These are phyloP conservation scores for Sebastolobus alascanus DNA, from an alignment of 2,797 vertebrate species.

Conservation along the genomic window DNA sequence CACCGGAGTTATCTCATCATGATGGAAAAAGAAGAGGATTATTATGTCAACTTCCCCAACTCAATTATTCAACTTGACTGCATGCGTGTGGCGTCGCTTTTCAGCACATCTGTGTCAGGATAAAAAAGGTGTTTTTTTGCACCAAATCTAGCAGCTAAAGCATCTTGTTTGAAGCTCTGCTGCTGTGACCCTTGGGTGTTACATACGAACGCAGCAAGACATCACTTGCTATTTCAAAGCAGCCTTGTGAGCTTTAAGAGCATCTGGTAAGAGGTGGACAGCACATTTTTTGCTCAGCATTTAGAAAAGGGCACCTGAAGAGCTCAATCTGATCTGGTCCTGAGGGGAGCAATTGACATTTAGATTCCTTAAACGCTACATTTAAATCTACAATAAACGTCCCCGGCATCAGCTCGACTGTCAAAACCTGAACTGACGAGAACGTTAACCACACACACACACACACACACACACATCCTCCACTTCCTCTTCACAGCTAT, in stretches of 20 bases:
- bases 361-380: neutral
- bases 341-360: neutral
- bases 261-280: neutral
- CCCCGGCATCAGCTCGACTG: neutral
- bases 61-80: conserved; percentile 29
- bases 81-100: conserved; percentile 1
- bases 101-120: conserved; percentile 5
- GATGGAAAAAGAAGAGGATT: conserved; percentile 25
- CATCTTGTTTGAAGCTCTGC: conserved; percentile 21
- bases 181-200: conserved; percentile 15
- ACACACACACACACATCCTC: too few relatives aligned
- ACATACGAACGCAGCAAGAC: conserved; percentile 8
- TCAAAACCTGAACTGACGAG: neutral
- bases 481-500: neutral
- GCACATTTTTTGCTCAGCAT: neutral
- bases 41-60: conserved; percentile 32
- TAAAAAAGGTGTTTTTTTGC: neutral
- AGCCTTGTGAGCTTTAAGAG: neutral
- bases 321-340: neutral
- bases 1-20: conserved; percentile 15
- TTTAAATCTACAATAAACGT: neutral
- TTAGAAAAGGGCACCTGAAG: neutral
- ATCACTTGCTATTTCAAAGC: conserved; percentile 3
- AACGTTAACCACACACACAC: neutral
- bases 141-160: neutral